Conservation (phyloP, 2,888 invertebrate genomes). For the Stegophylla sp. region DNA sequence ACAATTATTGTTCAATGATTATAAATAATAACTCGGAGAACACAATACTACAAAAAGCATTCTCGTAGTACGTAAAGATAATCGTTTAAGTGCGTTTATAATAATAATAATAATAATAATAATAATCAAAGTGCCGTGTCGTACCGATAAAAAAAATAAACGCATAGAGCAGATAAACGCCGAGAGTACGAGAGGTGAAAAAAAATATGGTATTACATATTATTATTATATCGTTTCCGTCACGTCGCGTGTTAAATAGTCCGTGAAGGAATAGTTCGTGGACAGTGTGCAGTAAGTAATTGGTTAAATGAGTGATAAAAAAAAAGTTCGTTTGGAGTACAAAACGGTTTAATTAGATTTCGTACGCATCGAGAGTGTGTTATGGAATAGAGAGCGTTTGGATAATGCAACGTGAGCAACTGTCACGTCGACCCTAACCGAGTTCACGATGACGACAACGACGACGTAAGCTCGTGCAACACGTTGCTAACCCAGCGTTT, state of each 20-base stretch:
- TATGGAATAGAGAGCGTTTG: constrained; percentile 21
- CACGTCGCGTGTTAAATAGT: constrained; percentile 25
- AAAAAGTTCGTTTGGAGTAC: background rate
- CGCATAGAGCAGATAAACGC: background rate
- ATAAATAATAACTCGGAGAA: no score
- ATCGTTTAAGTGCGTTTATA: background rate
- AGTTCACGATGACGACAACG: background rate
- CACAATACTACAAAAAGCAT: no score
- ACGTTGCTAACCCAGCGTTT: no score
- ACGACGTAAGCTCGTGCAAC: no score
- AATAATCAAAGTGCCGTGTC: no score
- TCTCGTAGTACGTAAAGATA: background rate
- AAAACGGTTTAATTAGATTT: constrained; percentile 13
- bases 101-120: no score
- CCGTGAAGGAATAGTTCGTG: constrained; percentile 23
- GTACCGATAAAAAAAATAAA: background rate
- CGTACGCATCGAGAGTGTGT: background rate
- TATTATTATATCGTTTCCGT: constrained; percentile 1
- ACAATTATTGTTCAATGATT: no score
- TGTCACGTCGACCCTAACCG: background rate
- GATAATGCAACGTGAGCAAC: background rate
- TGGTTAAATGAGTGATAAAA: background rate
- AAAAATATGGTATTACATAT: no score
- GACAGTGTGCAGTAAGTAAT: background rate
- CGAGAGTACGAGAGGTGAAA: background rate